phyloP scores from a whole-genome alignment of 64 coral and sea anemone genomes.

The Platygyra sinensis region DNA sequence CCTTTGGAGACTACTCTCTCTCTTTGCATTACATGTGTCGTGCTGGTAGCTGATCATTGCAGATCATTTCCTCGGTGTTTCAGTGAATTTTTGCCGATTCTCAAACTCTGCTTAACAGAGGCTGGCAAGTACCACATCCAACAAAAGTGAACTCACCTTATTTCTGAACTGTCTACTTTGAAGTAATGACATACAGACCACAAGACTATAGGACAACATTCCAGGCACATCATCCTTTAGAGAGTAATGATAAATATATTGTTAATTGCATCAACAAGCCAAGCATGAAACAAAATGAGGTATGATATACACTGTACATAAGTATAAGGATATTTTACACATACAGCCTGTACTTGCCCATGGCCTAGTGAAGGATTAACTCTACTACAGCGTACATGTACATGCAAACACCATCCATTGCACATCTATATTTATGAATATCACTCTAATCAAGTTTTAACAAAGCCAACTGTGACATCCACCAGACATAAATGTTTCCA shows the following conservation, averaged over 20 bases:
- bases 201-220: conserved; percentile 91
- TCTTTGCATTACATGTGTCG: no score
- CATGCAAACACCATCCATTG: background rate
- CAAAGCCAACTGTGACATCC: background rate
- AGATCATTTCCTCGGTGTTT: no score
- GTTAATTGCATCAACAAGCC: background rate
- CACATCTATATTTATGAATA: no score
- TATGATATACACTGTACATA: no score
- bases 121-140: background rate
- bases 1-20: no score
- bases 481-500: no score
- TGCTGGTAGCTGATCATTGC: no score
- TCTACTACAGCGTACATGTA: no score
- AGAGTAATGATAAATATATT: conserved; percentile 1
- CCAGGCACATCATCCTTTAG: conserved; percentile 83
- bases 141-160: conserved; percentile 58
- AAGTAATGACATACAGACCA: conserved; percentile 90
- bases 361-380: no score
- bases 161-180: conserved; percentile 97
- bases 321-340: no score
- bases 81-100: no score
- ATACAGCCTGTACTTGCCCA: no score
- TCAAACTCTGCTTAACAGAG: background rate
- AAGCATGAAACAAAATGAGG: background rate
- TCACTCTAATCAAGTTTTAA: background rate